Evolutionary conservation across 2,113 vertebrate species (phyloP), one percentile per base, ranked within the genome.

Genomic region (Odontophorus gujanensis): DNA sequence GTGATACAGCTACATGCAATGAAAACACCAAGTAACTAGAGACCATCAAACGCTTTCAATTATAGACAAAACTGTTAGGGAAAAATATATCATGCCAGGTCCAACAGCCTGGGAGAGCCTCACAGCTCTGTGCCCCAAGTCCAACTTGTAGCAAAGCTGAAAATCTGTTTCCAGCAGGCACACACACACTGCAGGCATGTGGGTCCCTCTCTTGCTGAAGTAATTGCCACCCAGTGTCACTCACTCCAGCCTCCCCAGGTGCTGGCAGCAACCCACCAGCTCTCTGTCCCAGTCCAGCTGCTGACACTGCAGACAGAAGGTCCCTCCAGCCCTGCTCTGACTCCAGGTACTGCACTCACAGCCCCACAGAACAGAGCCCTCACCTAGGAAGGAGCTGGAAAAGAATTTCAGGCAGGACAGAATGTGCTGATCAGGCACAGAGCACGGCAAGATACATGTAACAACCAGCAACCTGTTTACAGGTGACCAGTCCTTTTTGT

Each of bases 251-350:
- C 7, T 18, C 2, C 16, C 11, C 1, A 1, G 34, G 3, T 51
- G 57, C 38, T 53, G 32, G 24, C 20, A 87, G 7, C 4, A 82
- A 34, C 13, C 38, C 15, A 36, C 24, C 73, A 79, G 67, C 9
- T 30, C 47, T 43, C 15, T 4, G 20, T 72, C 26, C 7, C 43
- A 81, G 55, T 8, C 24, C 45, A 74, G 4, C 34, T 71, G 36
- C 42, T 50, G 45, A n/a, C 36, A 81, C 16, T n/a, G 66, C 0
- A 0, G 32, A 68, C 13, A 42, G 9, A 2, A 0, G 1, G 76
- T 43, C 21, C 51, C 51, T 80, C 9, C 0, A 0, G 51, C 7
- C 3, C 25, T 5, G 20, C 8, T 69, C 25, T 68, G 28, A 65
- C 45, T 47, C 9, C 30, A 57, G 53, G 16, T 57, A 32, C 30